These are phyloP conservation scores for Bombus pascuorum DNA, from an alignment of 1,140 invertebrate species.

Conservation along the genomic window DNA sequence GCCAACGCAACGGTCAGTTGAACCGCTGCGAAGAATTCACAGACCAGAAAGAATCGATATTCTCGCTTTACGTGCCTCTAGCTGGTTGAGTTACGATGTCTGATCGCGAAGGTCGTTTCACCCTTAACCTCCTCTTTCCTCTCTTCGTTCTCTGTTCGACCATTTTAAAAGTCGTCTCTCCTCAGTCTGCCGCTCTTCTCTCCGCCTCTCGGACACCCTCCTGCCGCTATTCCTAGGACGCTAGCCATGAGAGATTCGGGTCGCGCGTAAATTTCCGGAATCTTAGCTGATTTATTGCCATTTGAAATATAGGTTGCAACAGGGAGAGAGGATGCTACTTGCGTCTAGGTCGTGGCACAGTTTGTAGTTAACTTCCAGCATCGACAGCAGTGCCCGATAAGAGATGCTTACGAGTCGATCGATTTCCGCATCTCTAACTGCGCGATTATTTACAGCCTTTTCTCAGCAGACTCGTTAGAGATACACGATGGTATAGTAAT, in stretches of 20 bases:
- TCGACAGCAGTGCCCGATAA: too few species aligned
- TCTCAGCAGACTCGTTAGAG: background rate
- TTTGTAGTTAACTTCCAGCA: constrained; percentile 50
- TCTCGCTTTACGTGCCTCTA: background rate
- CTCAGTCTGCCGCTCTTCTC: background rate
- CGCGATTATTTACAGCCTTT: background rate
- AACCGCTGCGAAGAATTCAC: constrained; percentile 40
- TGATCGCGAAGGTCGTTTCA: constrained; percentile 49
- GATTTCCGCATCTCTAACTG: background rate
- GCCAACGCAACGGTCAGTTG: background rate
- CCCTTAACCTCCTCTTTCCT: constrained; percentile 37
- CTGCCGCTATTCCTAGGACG: constrained; percentile 41
- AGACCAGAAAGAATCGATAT: constrained; percentile 54
- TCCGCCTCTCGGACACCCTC: background rate
- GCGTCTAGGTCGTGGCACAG: constrained; percentile 54
- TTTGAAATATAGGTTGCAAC: constrained; percentile 70
- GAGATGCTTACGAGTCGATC: too few species aligned
- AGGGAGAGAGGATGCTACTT: constrained; percentile 9
- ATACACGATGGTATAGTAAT: background rate
- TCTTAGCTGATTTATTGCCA: constrained; percentile 71
- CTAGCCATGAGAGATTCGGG: constrained; percentile 61
- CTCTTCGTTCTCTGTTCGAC: constrained; percentile 4
- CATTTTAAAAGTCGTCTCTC: constrained; percentile 2
- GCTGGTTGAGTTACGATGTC: constrained; percentile 43
- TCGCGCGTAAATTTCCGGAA: constrained; percentile 72